phyloP scores from a whole-genome alignment of 2,888 invertebrate genomes.

The Papilio elwesi region DNA sequence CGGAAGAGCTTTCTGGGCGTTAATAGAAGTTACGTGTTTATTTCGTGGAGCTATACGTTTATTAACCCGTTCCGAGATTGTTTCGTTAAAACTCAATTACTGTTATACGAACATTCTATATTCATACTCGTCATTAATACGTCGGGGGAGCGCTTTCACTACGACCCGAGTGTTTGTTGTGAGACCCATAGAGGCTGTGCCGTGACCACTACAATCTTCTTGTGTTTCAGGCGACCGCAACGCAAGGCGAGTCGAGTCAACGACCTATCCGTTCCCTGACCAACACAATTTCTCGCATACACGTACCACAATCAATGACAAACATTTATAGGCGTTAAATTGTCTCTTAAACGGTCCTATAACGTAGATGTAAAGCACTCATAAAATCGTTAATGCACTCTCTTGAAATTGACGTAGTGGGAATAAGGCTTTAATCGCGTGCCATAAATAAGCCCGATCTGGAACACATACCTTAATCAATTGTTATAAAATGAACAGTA shows the following conservation, averaged over 20 bases:
- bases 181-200: conserved; percentile 52
- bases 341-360: conserved; percentile 67
- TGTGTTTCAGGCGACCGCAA: conserved; percentile 76
- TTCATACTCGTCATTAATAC: conserved; percentile 31
- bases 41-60: conserved; percentile 27
- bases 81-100: conserved; percentile 28
- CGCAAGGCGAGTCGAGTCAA: conserved; percentile 65
- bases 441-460: conserved; percentile 31
- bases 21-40: conserved; percentile 31
- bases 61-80: conserved; percentile 23
- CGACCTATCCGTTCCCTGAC: conserved; percentile 67
- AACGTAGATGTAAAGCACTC: conserved; percentile 68
- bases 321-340: conserved; percentile 74
- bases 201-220: conserved; percentile 67
- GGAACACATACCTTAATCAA: conserved; percentile 22
- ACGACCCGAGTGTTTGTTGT: conserved; percentile 46
- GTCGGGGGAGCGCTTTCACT: conserved; percentile 34
- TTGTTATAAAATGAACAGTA: background rate
- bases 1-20: conserved; percentile 32
- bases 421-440: conserved; percentile 39
- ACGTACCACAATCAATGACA: conserved; percentile 57
- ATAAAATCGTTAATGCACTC: conserved; percentile 68
- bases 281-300: conserved; percentile 66
- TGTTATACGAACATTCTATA: background rate
- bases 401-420: conserved; percentile 58